Conservation (phyloP, 2,888 invertebrate species). For the Scaptodrosophila latifasciaeformis region DNA sequence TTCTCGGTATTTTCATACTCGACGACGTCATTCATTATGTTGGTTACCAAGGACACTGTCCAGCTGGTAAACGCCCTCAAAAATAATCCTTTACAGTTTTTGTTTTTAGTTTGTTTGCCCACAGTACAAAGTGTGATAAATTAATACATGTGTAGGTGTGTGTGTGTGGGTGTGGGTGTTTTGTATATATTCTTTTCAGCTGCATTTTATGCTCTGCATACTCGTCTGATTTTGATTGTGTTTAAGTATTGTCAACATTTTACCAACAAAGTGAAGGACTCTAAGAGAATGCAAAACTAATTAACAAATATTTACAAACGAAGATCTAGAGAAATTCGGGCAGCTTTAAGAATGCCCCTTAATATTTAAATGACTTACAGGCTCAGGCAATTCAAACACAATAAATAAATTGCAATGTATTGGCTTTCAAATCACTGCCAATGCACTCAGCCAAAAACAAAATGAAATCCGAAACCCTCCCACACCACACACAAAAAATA, state of each 20-base stretch:
- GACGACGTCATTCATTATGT: constrained; percentile 32
- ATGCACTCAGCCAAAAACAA: constrained; percentile 5
- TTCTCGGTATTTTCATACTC: constrained; percentile 16
- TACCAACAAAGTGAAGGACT: too few relatives aligned
- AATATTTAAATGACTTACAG: neutral
- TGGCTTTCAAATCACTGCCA: constrained; percentile 1
- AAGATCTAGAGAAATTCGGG: neutral
- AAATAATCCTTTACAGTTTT: constrained; percentile 14
- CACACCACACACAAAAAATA: too few relatives aligned
- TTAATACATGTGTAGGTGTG: constrained; percentile 17
- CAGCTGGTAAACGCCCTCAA: constrained; percentile 27
- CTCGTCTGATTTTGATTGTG: constrained; percentile 24
- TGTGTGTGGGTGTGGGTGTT: constrained; percentile 17
- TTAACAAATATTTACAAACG: constrained; percentile 19
- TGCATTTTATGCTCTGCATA: constrained; percentile 17
- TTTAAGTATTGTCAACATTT: constrained; percentile 32
- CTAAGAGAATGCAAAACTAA: constrained; percentile 16
- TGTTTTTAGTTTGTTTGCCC: constrained; percentile 19
- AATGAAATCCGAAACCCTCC: neutral
- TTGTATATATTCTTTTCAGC: neutral
- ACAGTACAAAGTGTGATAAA: constrained; percentile 36
- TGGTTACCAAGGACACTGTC: constrained; percentile 29
- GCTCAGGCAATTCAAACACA: neutral
- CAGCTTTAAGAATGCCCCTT: neutral
- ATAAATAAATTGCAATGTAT: constrained; percentile 1